Evolutionary conservation across 1,140 invertebrate species (phyloP).

Genomic region (Zaprionus capensis): DNA sequence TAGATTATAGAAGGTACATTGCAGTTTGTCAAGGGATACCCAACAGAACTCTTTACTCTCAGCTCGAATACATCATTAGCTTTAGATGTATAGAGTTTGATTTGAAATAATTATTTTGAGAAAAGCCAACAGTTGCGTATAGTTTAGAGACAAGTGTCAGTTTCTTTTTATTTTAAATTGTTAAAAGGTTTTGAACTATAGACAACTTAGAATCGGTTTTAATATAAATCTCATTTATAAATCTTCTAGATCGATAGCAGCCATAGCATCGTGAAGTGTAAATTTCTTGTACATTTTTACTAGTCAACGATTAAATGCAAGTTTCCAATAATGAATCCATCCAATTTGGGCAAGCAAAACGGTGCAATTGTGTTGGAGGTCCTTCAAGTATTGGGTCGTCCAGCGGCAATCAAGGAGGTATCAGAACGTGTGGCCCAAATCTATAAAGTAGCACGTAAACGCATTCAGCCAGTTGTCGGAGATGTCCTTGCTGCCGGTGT

Average conservation of each 20-base stretch:
- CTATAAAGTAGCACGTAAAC: constrained; percentile 49
- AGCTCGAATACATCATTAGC: background rate
- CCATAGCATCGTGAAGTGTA: constrained; percentile 25
- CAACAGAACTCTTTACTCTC: background rate
- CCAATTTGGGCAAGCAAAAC: constrained; percentile 66
- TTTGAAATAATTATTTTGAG: constrained; percentile 5
- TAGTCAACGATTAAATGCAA: constrained; percentile 31
- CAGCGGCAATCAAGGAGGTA: constrained; percentile 58
- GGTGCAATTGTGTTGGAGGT: constrained; percentile 66
- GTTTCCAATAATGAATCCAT: constrained; percentile 54
- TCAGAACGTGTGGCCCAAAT: constrained; percentile 57
- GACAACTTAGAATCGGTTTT: constrained; percentile 31
- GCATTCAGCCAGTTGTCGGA: constrained; percentile 59
- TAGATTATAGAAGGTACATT: background rate
- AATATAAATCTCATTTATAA: constrained; percentile 51
- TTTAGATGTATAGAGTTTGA: background rate
- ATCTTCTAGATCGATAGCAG: constrained; percentile 39
- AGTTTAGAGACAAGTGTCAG: background rate
- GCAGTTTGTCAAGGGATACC: no score
- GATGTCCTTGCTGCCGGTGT: constrained; percentile 56
- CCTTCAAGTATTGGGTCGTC: constrained; percentile 64
- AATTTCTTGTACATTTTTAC: constrained; percentile 43
- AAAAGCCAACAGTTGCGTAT: background rate
- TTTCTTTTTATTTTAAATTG: constrained; percentile 23
- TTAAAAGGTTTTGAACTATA: constrained; percentile 29